Base-by-base conservation (phyloP, 2,888 invertebrate genomes). In the Allygus modestus region DNA sequence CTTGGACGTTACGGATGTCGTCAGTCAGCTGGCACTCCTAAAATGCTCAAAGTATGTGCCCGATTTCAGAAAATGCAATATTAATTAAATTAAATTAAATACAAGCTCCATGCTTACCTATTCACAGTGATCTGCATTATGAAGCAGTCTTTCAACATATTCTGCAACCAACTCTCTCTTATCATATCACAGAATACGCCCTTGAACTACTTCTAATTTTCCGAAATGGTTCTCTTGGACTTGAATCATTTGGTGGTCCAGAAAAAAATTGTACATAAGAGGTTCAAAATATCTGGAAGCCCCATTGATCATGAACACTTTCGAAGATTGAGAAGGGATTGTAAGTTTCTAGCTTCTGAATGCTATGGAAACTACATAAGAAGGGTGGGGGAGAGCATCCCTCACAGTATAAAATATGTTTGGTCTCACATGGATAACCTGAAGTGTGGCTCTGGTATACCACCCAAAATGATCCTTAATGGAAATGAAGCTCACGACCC, bases 201-300 rank as follows among this genome's bases (percentile, higher is more conserved):
- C 5, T 11, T 77, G 41, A 77, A 37, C 20, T 41, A 33, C 26
- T 12, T 77, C 17, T 26, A 37, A 77, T 41, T 77, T 77, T 17
- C 77, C 77, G 1, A 77, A 43, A 15, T 77, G 77, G 77, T 77
- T 77, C 20, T 77, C 77, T n/a, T 33, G 26, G 77, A 77, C 15
- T 17, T 77, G 15, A 77, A 77, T 12, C 31, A 41, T 23, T 15
- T 77, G n/a, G 46, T 77, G 33, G 15, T 77, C 2, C 20, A 41
- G 43, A 43, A 37, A 23, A 77, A 77, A 20, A 77, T 41, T n/a
- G 37, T 46, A 7, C 77, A 37, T 33, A 77, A 41, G 41, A 41
- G 17, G 12, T 77, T 43, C 26, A 77, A 37, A 17, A 23, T 9
- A 58, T 9, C 58, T 20, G 58, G 58, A n/a, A 58, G n/a, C 23